Conservation (phyloP, 2,113 vertebrate genomes). For the Aphyosemion australe region DNA sequence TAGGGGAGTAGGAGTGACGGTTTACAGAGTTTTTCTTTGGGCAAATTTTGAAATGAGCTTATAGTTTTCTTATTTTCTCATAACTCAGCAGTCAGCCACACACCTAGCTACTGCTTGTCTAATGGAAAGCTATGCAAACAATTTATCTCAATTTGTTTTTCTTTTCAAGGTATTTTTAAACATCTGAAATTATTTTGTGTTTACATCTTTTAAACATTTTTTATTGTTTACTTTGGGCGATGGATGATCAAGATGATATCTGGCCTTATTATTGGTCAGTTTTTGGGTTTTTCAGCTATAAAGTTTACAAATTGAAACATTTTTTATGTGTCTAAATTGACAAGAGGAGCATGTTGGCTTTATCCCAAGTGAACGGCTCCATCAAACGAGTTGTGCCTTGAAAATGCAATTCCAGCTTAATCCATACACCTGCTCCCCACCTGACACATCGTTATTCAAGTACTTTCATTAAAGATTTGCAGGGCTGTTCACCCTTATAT, state of each 20-base stretch:
- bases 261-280: too few relatives aligned
- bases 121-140: too few relatives aligned
- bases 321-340: not conserved
- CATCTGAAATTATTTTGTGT: too few relatives aligned
- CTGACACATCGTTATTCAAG: not conserved
- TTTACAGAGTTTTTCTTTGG: not conserved
- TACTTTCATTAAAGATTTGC: not conserved
- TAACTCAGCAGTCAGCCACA: too few relatives aligned
- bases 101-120: not conserved
- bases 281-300: too few relatives aligned
- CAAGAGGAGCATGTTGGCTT: slow-evolving; percentile 1
- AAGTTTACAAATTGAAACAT: not conserved
- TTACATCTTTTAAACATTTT: not conserved
- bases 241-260: too few relatives aligned
- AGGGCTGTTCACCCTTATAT: slow-evolving; percentile 4
- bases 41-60: too few relatives aligned
- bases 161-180: too few relatives aligned
- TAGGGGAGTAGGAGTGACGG: not conserved
- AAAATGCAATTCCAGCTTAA: not conserved
- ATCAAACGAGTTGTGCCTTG: not conserved
- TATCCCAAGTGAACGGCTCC: not conserved
- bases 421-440: not conserved
- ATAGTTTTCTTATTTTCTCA: too few relatives aligned
- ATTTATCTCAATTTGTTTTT: too few relatives aligned
- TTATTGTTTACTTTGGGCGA: too few relatives aligned